phyloP scores from a whole-genome alignment of 2,888 invertebrate species.

The Junonia oenone region DNA sequence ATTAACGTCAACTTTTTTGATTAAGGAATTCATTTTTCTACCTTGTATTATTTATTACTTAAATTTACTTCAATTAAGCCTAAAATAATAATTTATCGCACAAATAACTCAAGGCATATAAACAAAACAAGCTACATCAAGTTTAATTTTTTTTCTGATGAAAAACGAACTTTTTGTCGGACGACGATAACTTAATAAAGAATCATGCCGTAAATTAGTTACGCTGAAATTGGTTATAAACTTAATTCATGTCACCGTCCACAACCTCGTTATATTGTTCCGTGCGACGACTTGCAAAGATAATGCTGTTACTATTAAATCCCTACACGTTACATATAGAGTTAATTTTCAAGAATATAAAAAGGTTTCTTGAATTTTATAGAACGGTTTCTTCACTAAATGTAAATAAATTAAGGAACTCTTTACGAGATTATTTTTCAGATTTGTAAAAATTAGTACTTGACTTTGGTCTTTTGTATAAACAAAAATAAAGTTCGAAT shows the following conservation, averaged over 20 bases:
- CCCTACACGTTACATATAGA: constrained; percentile 4
- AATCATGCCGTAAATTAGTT: constrained; percentile 13
- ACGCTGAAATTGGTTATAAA: constrained; percentile 24
- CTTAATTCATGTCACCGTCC: constrained; percentile 22
- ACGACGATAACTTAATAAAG: constrained; percentile 2
- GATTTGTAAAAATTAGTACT: too few species aligned
- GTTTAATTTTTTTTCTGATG: background rate
- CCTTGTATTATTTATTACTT: too few species aligned
- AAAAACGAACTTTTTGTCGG: background rate
- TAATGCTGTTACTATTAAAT: constrained; percentile 24
- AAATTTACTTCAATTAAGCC: too few species aligned
- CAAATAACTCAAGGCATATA: too few species aligned
- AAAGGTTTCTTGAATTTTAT: background rate
- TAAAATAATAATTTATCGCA: too few species aligned
- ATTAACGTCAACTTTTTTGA: constrained; percentile 56
- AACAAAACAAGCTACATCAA: background rate
- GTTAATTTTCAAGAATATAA: background rate
- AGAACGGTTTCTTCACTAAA: background rate
- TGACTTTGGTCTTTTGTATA: background rate
- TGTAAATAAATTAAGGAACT: background rate
- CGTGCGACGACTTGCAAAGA: constrained; percentile 18
- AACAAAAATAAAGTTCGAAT: too few species aligned
- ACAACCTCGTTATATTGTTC: constrained; percentile 25
- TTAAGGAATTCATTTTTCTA: constrained; percentile 46
- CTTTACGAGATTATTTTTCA: too few species aligned